Percentiles rank a stretch among this genome's conserved stretches.
Conservation (phyloP, 2,888 invertebrate species). For the Agrochola lota region DNA sequence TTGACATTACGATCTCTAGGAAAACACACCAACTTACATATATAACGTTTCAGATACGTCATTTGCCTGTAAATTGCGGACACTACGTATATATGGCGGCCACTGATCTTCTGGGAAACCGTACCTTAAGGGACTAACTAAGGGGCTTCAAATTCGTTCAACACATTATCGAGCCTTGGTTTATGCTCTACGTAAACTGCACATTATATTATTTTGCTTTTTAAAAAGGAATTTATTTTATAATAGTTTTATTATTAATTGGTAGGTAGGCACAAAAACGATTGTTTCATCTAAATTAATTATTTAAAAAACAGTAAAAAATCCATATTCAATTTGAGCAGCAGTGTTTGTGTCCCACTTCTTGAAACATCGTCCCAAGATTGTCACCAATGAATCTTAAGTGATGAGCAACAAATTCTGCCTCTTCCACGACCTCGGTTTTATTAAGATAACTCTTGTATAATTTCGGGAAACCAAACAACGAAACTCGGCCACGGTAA, state of each 20-base stretch:
- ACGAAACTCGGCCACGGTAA: not conserved
- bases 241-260: not conserved
- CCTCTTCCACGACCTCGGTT: not conserved
- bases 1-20: no score
- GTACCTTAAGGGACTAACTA: not conserved
- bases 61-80: no score
- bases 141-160: not conserved
- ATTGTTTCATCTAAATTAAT: not conserved
- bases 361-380: constrained; percentile 8
- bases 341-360: constrained; percentile 9
- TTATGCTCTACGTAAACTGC: not conserved
- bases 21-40: no score
- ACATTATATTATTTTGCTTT: not conserved
- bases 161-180: not conserved
- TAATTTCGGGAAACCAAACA: constrained; percentile 14
- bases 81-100: no score
- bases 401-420: constrained; percentile 25
- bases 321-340: not conserved
- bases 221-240: not conserved
- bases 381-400: constrained; percentile 7
- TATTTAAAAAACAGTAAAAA: not conserved
- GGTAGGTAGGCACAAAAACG: not conserved
- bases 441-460: constrained; percentile 33
- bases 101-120: no score
- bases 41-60: no score